These are phyloP conservation scores for Scalopus aquaticus DNA, from an alignment of 2,113 vertebrate species.

Conservation along the genomic window DNA sequence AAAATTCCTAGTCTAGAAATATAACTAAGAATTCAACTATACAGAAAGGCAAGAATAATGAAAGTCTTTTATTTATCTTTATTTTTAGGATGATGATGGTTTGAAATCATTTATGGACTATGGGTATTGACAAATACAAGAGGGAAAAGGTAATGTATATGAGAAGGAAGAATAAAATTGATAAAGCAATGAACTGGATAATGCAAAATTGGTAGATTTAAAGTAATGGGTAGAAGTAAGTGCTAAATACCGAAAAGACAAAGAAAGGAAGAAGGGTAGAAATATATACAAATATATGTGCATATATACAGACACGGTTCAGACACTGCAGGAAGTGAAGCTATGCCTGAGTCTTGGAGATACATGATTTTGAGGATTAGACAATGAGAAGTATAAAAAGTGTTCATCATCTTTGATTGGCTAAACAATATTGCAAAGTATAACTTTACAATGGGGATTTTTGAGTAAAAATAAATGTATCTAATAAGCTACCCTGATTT, in stretches of 20 bases:
- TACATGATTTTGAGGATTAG: background rate
- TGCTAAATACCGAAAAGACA: background rate
- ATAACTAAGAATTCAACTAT: background rate
- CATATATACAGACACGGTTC: background rate
- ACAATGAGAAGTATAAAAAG: background rate
- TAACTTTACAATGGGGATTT: background rate
- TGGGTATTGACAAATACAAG: background rate
- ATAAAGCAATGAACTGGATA: background rate
- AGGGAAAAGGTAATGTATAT: background rate
- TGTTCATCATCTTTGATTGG: background rate
- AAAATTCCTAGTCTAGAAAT: background rate
- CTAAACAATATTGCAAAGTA: background rate
- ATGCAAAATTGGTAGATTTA: background rate
- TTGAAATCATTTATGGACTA: background rate
- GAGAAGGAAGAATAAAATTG: background rate
- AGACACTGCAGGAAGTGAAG: background rate
- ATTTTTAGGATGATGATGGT: background rate
- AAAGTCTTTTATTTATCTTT: background rate
- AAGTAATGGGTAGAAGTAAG: background rate
- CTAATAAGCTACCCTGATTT: background rate
- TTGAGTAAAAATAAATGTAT: background rate
- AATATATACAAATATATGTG: background rate
- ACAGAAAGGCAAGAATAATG: background rate
- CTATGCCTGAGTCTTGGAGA: background rate
- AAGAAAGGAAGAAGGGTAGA: background rate